Evolutionary conservation across 1,140 invertebrate species (phyloP), one percentile per base, ranked within the genome.

Genomic region (Diorhabda carinulata): DNA sequence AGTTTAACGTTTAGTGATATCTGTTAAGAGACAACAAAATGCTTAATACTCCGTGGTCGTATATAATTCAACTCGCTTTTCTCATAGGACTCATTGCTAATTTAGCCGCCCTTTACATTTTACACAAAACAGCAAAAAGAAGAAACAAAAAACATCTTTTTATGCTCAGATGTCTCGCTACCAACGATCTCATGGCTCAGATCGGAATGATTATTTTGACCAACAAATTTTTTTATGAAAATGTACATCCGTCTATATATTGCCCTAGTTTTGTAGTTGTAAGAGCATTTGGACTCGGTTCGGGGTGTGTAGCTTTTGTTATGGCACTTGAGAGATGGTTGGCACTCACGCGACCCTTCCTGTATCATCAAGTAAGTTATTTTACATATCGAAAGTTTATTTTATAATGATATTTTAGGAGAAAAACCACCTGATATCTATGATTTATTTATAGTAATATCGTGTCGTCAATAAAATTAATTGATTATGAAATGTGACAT

Each of bases 321-420:
- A 95, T 95, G 92, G 92, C 92, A 2, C 86, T 89, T 10, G 93
- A 95, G 80, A 84, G 93, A 67, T 95, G 91, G 87, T 83, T 94
- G 70, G 92, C 93, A 3, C 85, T 95, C 62, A 93, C 92, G 0
- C 87, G 89, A 71, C 93, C 93, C n/a, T 95, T 95, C 78, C 84
- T 92, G 66, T 95, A 94, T 81, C 92, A 94, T 81, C 92, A 93
- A 89, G 92, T 94, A 82, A 82, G 81, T 74, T 62, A 40, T n/a
- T 44, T 62, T 62, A 43, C 3, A 25, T 25, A 25, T 25, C 25
- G 25, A 25, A 25, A 25, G 25, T 25, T 25, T 25, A 25, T 25
- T 25, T 25, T 25, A 25, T 25, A 25, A 25, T 1, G 25, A 25
- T 25, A 25, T 25, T 25, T 25, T 25, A 25, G 25, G 25, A 1